Conservation (phyloP, 2,113 vertebrate species). For the Clarias macrocephalus region DNA sequence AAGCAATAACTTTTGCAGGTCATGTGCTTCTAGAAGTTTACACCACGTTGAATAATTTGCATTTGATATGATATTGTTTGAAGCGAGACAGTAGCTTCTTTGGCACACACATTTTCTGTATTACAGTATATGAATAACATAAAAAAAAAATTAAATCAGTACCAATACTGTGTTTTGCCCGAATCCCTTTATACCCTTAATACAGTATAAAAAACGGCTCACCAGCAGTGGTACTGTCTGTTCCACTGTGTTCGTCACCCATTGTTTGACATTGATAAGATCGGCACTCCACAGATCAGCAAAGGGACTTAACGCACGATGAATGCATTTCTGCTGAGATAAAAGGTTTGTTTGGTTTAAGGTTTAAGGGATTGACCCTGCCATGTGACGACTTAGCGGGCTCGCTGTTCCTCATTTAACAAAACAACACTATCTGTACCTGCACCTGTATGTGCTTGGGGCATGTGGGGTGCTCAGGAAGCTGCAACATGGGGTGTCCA, state of each 20-base stretch:
- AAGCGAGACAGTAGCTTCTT: too few relatives aligned
- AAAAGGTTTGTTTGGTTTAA: slow-evolving; percentile 22
- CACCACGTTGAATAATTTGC: too few relatives aligned
- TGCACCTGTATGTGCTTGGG: background rate
- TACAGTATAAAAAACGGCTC: background rate
- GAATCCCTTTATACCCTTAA: too few relatives aligned
- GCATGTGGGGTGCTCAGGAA: background rate
- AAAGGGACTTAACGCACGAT: background rate
- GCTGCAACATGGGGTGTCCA: too few relatives aligned
- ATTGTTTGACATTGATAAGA: background rate
- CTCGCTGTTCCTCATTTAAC: background rate
- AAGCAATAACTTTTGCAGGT: too few relatives aligned
- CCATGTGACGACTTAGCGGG: background rate
- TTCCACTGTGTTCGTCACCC: slow-evolving; percentile 16
- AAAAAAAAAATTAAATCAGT: too few relatives aligned
- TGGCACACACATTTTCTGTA: too few relatives aligned
- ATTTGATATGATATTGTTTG: too few relatives aligned
- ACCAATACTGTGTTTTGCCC: too few relatives aligned
- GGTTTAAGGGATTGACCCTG: background rate
- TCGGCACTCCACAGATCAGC: slow-evolving; percentile 9
- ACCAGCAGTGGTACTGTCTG: background rate
- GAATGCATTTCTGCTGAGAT: slow-evolving; percentile 3
- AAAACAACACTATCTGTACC: background rate
- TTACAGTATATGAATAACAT: too few relatives aligned
- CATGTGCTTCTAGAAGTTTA: too few relatives aligned